Base-by-base conservation (phyloP, 2,888 invertebrate species). In the Heliconius erato region DNA sequence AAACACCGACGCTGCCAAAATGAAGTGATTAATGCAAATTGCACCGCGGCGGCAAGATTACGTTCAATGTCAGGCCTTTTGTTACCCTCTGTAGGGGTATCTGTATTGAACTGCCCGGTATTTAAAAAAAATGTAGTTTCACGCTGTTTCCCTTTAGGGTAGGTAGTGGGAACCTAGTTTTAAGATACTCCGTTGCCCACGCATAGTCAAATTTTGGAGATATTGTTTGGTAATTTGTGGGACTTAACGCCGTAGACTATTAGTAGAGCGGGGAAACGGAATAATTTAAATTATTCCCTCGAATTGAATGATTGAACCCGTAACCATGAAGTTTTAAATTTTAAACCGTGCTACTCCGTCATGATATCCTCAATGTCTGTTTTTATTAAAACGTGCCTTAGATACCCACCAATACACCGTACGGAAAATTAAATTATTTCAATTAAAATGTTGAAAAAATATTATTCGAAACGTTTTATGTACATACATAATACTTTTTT, bases 21-120 rank as follows among this genome's bases (percentile, higher is more conserved):
- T 80, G 77, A 79, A 80, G 82, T 80, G 79, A 80, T 80, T 82
- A 80, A 84, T 80, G 78, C 78, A 84, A 84, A 82, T 84, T 82
- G 80, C 74, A 79, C 77, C 44, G 78, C 26, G 26, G 80, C 78
- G n/a, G 72, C 81, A 63, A 81, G 79, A 83, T 82, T 84, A 84
- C 78, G 78, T 82, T 78, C 72, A 59, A 63, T 72, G 76, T 76
- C 79, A 81, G 79, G 77, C 59, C 74, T 79, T 80, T 79, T 79
- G 71, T 76, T 63, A 63, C 74, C 59, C 59, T 40, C 78, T 74
- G 59, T 63, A 74, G 23, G 44, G 2, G 74, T 32, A 2, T 23
- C 59, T 74, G 71, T 71, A 71, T 71, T 71, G 0, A 71, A 71
- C 40, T 71, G 6, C n/a, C 71, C 44, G n/a, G 9, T 69, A 4